These are phyloP conservation scores for Chiridota heheva DNA, from an alignment of 35 echinoderm and acorn worm species.

Conservation along the genomic window DNA sequence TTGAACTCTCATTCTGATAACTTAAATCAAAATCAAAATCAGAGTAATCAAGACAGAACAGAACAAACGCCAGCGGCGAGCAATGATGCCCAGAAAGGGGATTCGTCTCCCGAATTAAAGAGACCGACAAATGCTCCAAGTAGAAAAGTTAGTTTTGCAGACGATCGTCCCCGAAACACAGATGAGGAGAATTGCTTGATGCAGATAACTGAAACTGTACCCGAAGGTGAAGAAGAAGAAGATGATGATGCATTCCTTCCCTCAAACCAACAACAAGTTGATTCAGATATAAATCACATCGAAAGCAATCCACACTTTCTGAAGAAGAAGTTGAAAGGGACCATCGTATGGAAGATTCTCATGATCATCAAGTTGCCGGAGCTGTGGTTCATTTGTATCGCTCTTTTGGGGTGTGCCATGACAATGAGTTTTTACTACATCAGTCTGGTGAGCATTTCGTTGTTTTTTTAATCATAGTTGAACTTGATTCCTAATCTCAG, in stretches of 20 bases:
- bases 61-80: neutral
- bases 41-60: conserved; percentile 13
- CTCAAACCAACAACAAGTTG: too few species aligned
- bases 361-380: conserved; percentile 69
- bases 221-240: conserved; percentile 20
- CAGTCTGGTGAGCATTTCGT: conserved; percentile 82
- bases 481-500: neutral
- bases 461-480: too few species aligned
- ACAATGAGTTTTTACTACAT: conserved; percentile 94
- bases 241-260: too few species aligned
- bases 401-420: conserved; percentile 79
- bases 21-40: too few species aligned
- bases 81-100: neutral
- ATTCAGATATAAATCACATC: too few species aligned
- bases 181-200: neutral
- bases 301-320: too few species aligned
- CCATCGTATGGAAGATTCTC: conserved; percentile 47
- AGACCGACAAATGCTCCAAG: neutral
- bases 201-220: conserved; percentile 3
- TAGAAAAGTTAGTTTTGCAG: conserved; percentile 37
- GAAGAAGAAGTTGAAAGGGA: conserved; percentile 42
- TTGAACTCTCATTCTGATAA: too few species aligned
- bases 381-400: conserved; percentile 77
- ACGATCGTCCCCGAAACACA: neutral
- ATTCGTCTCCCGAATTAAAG: neutral